Conservation (phyloP, 1,140 invertebrate species). For the Myzus persicae region DNA sequence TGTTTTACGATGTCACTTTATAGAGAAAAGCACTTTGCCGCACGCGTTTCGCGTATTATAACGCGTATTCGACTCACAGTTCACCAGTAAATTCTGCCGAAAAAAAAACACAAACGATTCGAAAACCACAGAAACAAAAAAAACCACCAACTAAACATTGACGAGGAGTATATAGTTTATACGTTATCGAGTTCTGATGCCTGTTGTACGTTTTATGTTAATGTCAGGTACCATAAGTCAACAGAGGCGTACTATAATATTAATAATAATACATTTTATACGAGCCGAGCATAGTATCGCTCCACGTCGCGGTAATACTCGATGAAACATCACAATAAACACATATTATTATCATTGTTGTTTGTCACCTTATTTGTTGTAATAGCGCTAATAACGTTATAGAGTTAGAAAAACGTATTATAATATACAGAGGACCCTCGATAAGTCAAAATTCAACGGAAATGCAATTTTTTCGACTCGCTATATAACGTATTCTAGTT, state of each 20-base stretch:
- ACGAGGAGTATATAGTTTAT: background rate
- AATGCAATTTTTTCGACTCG: no score
- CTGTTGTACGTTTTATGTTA: background rate
- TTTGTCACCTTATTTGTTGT: background rate
- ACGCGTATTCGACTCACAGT: background rate
- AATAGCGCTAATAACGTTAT: background rate
- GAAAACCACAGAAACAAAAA: background rate
- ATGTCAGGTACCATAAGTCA: background rate
- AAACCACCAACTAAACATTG: background rate
- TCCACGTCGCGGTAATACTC: no score
- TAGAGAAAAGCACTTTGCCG: background rate
- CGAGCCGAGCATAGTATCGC: background rate
- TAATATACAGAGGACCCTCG: no score
- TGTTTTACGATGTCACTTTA: conserved; percentile 13
- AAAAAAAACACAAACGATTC: background rate
- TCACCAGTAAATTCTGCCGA: background rate
- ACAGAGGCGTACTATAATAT: background rate
- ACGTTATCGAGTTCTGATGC: background rate
- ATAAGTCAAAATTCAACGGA: no score
- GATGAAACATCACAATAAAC: background rate
- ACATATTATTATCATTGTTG: no score
- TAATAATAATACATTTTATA: background rate
- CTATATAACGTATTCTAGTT: no score
- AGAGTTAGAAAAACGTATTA: background rate
- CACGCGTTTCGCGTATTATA: background rate